Conservation (phyloP, 2,113 vertebrate genomes). For the Theropithecus gelada region DNA sequence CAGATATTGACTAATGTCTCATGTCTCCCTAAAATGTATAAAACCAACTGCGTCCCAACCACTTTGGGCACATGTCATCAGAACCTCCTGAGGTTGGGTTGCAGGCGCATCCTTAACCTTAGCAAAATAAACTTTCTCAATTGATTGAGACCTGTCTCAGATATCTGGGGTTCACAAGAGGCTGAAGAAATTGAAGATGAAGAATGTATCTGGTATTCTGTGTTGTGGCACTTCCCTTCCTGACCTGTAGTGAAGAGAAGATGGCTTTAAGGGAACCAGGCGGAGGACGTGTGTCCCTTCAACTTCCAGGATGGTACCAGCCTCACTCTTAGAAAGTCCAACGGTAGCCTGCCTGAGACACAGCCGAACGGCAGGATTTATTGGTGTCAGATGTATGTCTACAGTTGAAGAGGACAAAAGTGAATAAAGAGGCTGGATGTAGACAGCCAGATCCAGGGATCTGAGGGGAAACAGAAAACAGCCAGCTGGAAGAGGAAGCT, state of each 20-base stretch:
- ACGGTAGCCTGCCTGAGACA: background rate
- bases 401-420: background rate
- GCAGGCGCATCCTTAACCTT: no score
- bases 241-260: background rate
- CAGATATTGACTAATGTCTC: no score
- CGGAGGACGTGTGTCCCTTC: background rate
- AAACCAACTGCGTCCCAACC: no score
- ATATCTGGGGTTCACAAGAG: no score
- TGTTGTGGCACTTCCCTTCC: background rate
- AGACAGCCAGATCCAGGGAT: background rate
- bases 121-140: no score
- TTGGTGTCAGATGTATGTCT: background rate
- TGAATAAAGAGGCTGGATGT: background rate
- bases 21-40: no score
- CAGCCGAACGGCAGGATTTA: background rate
- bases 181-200: background rate
- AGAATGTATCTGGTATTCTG: background rate
- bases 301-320: background rate
- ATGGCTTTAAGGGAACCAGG: background rate
- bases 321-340: background rate
- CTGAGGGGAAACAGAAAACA: background rate
- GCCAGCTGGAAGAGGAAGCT: background rate
- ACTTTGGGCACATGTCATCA: no score
- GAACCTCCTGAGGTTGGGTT: no score
- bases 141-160: no score